phyloP scores from a whole-genome alignment of 2,888 invertebrate genomes.

The Chloroclysta siterata region DNA sequence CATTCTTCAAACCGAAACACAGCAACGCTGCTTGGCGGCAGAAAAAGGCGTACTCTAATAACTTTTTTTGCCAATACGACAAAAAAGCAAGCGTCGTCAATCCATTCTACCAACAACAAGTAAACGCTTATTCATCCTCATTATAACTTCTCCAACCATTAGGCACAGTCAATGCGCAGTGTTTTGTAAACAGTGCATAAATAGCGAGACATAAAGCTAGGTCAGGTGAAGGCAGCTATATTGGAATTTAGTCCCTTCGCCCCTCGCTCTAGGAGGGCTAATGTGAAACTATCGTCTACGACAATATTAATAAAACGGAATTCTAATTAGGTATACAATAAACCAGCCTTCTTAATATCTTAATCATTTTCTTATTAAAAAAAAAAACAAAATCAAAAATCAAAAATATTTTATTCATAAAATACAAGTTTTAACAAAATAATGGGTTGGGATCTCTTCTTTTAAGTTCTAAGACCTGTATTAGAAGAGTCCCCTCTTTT shows the following conservation, averaged over 20 bases:
- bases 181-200: slow-evolving; percentile 39
- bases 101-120: background rate
- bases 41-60: too few relatives aligned
- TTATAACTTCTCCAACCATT: background rate
- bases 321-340: too few relatives aligned
- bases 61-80: background rate
- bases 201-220: slow-evolving; percentile 59
- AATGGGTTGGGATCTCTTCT: too few relatives aligned
- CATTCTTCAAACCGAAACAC: too few relatives aligned
- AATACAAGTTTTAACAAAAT: too few relatives aligned
- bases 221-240: slow-evolving; percentile 72
- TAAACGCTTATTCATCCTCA: background rate
- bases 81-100: background rate
- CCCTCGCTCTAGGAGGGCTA: slow-evolving; percentile 45
- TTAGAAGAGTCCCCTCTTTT: too few relatives aligned
- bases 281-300: slow-evolving; percentile 20
- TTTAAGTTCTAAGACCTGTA: too few relatives aligned
- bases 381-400: too few relatives aligned
- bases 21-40: too few relatives aligned
- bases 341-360: too few relatives aligned
- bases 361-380: too few relatives aligned
- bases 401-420: too few relatives aligned
- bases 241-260: slow-evolving; percentile 61
- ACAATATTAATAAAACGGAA: background rate
- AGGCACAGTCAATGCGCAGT: slow-evolving; percentile 2